Conservation (phyloP, 2,888 invertebrate genomes). For the Drosophila quinaria region DNA sequence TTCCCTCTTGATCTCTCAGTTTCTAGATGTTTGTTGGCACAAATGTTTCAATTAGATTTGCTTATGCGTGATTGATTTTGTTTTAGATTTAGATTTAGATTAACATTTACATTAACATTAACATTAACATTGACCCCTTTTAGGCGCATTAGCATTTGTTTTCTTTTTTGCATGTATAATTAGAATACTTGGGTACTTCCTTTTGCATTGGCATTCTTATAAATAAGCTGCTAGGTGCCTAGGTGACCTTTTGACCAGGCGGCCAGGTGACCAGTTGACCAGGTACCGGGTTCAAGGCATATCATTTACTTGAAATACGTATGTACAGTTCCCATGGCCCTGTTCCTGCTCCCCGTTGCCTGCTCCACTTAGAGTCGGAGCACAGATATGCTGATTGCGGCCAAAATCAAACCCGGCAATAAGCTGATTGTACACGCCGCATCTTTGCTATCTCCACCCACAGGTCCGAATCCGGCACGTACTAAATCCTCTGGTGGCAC, state of each 20-base stretch:
- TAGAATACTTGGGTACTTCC: constrained; percentile 73
- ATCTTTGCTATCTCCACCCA: constrained; percentile 8
- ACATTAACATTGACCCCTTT: constrained; percentile 67
- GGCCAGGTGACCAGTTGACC: constrained; percentile 25
- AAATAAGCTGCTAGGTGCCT: constrained; percentile 42
- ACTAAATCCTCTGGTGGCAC: constrained; percentile 73
- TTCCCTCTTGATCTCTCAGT: neutral
- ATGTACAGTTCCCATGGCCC: constrained; percentile 35
- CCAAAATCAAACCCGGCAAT: constrained; percentile 17
- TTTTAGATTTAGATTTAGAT: constrained; percentile 20
- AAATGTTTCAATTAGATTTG: constrained; percentile 55
- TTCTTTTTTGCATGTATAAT: constrained; percentile 63
- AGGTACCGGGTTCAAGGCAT: constrained; percentile 23
- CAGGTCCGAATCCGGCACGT: constrained; percentile 69
- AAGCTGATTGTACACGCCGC: constrained; percentile 15
- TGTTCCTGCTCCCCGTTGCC: neutral
- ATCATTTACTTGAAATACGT: constrained; percentile 7
- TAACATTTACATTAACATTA: constrained; percentile 60
- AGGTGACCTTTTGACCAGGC: constrained; percentile 18
- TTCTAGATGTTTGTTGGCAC: constrained; percentile 61
- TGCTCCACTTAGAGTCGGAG: constrained; percentile 52
- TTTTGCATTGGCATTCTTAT: constrained; percentile 49
- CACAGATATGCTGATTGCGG: constrained; percentile 30
- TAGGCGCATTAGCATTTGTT: constrained; percentile 62
- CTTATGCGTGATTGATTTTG: constrained; percentile 52